Evolutionary conservation across 2,888 invertebrate genomes (phyloP).

Genomic region (Cecidostiba fungosa): DNA sequence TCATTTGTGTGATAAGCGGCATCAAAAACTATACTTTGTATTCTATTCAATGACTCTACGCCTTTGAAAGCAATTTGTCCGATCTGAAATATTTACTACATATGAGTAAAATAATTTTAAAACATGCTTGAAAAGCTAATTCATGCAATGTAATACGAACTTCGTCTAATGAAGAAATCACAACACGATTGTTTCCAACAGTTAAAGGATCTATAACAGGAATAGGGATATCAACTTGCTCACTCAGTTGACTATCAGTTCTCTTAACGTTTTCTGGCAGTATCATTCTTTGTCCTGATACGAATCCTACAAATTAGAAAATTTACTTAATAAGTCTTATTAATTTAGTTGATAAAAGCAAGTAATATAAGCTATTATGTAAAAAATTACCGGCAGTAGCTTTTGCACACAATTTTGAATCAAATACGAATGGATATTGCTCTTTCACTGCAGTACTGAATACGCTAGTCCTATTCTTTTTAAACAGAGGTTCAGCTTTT

Average conservation of each 20-base stretch:
- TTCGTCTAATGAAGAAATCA: constrained; percentile 85
- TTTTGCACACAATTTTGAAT: constrained; percentile 87
- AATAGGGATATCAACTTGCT: constrained; percentile 93
- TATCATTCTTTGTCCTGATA: constrained; percentile 89
- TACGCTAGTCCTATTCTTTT: constrained; percentile 76
- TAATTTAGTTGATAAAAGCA: constrained; percentile 13
- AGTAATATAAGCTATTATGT: background rate
- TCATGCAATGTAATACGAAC: constrained; percentile 77
- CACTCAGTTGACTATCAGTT: constrained; percentile 88
- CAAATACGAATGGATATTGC: constrained; percentile 93
- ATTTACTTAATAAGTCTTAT: constrained; percentile 65
- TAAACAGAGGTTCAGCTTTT: constrained; percentile 81
- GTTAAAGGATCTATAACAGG: constrained; percentile 83
- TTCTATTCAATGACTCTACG: constrained; percentile 92
- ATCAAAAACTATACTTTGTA: constrained; percentile 97
- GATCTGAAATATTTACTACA: constrained; percentile 81
- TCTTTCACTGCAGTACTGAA: constrained; percentile 79
- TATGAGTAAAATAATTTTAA: background rate
- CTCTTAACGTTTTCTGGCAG: constrained; percentile 90
- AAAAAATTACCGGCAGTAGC: constrained; percentile 82
- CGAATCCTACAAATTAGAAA: constrained; percentile 83
- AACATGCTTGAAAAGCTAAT: constrained; percentile 40
- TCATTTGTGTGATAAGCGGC: constrained; percentile 98
- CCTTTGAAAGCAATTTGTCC: constrained; percentile 95
- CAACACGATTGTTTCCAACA: constrained; percentile 85